Conservation (phyloP, 2,888 invertebrate genomes). For the Listrodromus nycthemerus region DNA sequence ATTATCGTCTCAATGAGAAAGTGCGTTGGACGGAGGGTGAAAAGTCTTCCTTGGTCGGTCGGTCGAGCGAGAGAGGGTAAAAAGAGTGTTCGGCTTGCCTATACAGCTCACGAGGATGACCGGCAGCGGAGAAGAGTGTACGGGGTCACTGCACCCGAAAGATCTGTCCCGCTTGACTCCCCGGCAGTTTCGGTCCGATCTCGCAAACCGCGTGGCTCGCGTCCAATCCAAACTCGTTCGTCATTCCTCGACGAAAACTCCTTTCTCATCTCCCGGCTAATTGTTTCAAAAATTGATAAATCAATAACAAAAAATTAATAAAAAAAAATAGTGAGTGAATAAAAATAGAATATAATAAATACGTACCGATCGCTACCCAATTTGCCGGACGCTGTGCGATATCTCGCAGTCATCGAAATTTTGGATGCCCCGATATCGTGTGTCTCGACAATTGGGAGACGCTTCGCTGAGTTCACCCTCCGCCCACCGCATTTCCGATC, state of each 20-base stretch:
- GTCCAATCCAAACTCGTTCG: background rate
- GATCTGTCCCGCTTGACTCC: slow-evolving; percentile 52
- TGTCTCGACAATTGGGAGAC: slow-evolving; percentile 42
- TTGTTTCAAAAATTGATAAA: background rate
- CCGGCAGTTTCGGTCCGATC: slow-evolving; percentile 17
- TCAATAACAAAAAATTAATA: background rate
- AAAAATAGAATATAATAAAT: no score
- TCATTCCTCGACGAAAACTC: slow-evolving; percentile 1
- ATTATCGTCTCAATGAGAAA: slow-evolving; percentile 5
- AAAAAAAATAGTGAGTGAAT: background rate
- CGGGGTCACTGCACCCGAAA: slow-evolving; percentile 68
- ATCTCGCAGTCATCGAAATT: slow-evolving; percentile 6
- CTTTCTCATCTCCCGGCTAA: background rate
- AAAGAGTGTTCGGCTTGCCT: slow-evolving; percentile 55
- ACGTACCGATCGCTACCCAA: no score
- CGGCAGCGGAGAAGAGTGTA: slow-evolving; percentile 59
- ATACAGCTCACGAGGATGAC: slow-evolving; percentile 53
- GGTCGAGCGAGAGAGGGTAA: slow-evolving; percentile 7
- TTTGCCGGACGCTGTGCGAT: background rate
- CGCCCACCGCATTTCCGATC: background rate
- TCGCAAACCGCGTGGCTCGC: background rate
- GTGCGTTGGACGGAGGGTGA: background rate
- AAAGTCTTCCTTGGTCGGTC: slow-evolving; percentile 1
- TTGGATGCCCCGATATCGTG: slow-evolving; percentile 20
- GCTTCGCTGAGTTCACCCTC: slow-evolving; percentile 35